A percentile compares a stretch with the other conserved stretches of the same genome.
Conservation (phyloP, 2,888 invertebrate species). For the Microplitis manilae region DNA sequence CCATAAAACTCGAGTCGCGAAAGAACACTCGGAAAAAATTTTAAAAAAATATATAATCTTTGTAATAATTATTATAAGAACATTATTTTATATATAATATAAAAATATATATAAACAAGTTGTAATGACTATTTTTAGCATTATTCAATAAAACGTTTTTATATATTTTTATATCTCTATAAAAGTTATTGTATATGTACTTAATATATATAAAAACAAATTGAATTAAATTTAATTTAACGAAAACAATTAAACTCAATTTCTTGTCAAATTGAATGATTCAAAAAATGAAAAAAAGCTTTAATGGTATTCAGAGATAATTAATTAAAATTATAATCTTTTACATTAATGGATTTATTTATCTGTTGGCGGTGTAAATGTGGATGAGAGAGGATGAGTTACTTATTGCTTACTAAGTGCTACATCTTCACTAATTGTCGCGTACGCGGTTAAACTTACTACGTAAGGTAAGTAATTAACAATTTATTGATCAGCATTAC, state of each 20-base stretch:
- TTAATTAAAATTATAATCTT: neutral
- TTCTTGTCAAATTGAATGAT: neutral
- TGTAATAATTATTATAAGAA: neutral
- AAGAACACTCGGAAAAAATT: neutral
- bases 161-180: neutral
- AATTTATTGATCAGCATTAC: conserved; percentile 54
- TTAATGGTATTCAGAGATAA: conserved; percentile 6
- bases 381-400: conserved; percentile 31
- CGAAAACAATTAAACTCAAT: neutral
- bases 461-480: conserved; percentile 56
- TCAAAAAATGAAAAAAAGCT: neutral
- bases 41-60: neutral
- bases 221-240: neutral
- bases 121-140: neutral
- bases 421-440: conserved; percentile 50
- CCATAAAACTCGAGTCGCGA: neutral
- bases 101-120: neutral
- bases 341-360: neutral
- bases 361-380: neutral
- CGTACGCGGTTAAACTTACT: conserved; percentile 43
- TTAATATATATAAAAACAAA: neutral
- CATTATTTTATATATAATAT: neutral
- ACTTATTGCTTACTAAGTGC: conserved; percentile 38
- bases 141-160: neutral
- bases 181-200: neutral